These are phyloP conservation scores for Thalassaphorura encarpata DNA, from an alignment of 1,140 invertebrate genomes.

Conservation along the genomic window DNA sequence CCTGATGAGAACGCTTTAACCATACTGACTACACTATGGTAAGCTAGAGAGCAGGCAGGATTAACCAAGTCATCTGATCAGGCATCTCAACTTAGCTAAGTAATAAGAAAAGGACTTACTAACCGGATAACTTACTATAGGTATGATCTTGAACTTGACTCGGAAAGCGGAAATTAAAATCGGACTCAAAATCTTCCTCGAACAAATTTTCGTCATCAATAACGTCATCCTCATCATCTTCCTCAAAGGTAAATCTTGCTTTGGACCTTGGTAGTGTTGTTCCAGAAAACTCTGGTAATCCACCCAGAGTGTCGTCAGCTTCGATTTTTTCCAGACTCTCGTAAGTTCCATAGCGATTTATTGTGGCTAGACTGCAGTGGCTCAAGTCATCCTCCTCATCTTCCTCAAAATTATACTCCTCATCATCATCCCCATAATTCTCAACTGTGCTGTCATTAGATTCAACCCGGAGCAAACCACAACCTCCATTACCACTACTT, in stretches of 20 bases:
- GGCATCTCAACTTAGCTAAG: no score
- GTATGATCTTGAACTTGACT: conserved; percentile 31
- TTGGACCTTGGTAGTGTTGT: conserved; percentile 18
- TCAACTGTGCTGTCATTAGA: conserved; percentile 26
- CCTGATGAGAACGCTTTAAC: no score
- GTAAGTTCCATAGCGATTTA: conserved; percentile 31
- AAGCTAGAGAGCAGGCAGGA: no score
- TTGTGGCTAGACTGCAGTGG: conserved; percentile 26
- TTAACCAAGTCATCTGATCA: no score
- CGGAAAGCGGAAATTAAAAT: conserved; percentile 31
- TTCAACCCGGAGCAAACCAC: background rate
- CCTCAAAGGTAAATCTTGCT: conserved; percentile 28
- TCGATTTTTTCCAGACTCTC: conserved; percentile 32
- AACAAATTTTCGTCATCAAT: conserved; percentile 27
- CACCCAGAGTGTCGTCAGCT: conserved; percentile 11
- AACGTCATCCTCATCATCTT: conserved; percentile 24
- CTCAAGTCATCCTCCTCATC: conserved; percentile 28
- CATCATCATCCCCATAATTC: conserved; percentile 30
- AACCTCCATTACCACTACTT: no score
- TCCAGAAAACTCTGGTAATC: conserved; percentile 14
- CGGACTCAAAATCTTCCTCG: conserved; percentile 31
- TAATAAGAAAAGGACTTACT: background rate
- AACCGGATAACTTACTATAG: conserved; percentile 29
- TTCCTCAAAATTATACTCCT: conserved; percentile 23
- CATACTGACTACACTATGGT: no score